A percentile compares a stretch with the other conserved stretches of the same genome.
These are phyloP conservation scores for Takifugu ocellatus DNA, from an alignment of 2,797 vertebrate species.

Conservation along the genomic window DNA sequence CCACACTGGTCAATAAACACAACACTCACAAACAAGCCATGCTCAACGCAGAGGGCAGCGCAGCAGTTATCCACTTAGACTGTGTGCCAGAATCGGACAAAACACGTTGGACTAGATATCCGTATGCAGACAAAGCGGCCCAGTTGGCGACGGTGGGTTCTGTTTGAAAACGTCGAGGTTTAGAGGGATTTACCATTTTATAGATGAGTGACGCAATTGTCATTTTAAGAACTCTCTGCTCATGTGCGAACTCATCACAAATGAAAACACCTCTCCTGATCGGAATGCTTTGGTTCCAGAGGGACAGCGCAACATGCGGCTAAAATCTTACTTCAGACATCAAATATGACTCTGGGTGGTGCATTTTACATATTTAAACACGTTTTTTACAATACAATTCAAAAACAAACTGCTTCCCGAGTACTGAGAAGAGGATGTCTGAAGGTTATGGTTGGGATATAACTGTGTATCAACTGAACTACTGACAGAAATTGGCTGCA, in stretches of 20 bases:
- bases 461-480: conserved; percentile 15
- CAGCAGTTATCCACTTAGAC: conserved; percentile 41
- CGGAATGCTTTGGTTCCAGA: too few relatives aligned
- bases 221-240: too few relatives aligned
- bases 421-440: background rate
- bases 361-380: background rate
- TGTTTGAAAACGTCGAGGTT: too few relatives aligned
- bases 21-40: conserved; percentile 38
- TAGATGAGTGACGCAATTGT: conserved; percentile 6
- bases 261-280: background rate
- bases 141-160: too few relatives aligned
- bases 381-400: background rate
- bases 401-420: background rate
- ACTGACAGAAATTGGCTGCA: background rate
- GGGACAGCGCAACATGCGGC: background rate
- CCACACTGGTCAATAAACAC: conserved; percentile 55
- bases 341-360: background rate
- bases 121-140: too few relatives aligned
- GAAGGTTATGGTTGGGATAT: conserved; percentile 4
- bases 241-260: too few relatives aligned
- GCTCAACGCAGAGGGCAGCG: conserved; percentile 45
- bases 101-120: conserved; percentile 9
- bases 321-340: background rate
- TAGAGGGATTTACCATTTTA: background rate
- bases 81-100: conserved; percentile 21